Percentiles rank a stretch among this genome's conserved stretches.
Conservation (phyloP, 2,797 vertebrate genomes). For the Pangasius djambal region DNA sequence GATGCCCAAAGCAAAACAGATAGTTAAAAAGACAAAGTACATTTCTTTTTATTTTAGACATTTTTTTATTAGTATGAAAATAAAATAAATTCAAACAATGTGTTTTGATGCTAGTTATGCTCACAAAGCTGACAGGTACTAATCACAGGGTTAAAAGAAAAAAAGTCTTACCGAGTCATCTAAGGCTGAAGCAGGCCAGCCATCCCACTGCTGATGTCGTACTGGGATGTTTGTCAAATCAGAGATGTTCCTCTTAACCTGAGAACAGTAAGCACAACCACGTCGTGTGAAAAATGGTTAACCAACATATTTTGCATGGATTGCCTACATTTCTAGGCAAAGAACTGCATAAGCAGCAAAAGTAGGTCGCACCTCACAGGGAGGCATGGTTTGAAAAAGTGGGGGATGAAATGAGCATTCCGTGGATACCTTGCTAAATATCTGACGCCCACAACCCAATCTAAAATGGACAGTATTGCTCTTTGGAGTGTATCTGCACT, state of each 20-base stretch:
- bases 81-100: background rate
- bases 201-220: slow-evolving; percentile 96
- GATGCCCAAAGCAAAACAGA: slow-evolving; percentile 26
- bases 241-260: slow-evolving; percentile 97
- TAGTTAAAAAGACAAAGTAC: slow-evolving; percentile 1
- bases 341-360: background rate
- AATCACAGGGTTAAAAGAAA: background rate
- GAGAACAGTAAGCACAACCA: slow-evolving; percentile 30
- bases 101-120: background rate
- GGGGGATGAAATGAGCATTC: slow-evolving; percentile 72
- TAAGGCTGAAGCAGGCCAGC: slow-evolving; percentile 91
- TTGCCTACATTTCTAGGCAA: background rate
- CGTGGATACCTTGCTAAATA: slow-evolving; percentile 88
- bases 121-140: background rate
- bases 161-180: slow-evolving; percentile 88
- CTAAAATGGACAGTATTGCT: slow-evolving; percentile 98
- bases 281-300: background rate
- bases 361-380: background rate
- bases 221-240: slow-evolving; percentile 98
- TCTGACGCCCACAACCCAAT: slow-evolving; percentile 86
- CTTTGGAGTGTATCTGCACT: slow-evolving; percentile 89
- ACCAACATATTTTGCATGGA: background rate
- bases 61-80: background rate
- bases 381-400: slow-evolving; percentile 56
- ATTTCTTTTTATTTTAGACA: background rate